Evolutionary conservation across 2,888 invertebrate genomes (phyloP), one percentile per base, ranked within the genome.

Genomic region (Gibbula magus): DNA sequence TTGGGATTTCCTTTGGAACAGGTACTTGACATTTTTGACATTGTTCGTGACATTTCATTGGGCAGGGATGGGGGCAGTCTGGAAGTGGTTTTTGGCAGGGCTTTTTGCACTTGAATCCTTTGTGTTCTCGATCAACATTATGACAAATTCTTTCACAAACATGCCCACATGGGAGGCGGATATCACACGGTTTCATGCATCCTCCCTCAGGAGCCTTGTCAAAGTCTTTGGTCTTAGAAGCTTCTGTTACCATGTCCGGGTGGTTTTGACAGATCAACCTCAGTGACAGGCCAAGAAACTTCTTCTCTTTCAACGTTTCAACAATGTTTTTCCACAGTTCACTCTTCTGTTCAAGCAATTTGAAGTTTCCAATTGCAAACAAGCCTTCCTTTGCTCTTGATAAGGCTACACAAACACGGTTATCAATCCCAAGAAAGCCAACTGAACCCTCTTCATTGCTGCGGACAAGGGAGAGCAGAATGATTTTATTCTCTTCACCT

Each of bases 401-500:
- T 73, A 93, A 76, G 10, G 91, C 90, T 3, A 93, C 93, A 82
- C 92, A 92, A 7, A 92, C 87, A 51, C 93, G 77, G 86, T 93
- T 90, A 78, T 89, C 87, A 39, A 86, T 83, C n/a, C 77, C 83
- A 25, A 83, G 75, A 83, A 91, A 91, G 0, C 91, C 91, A 45
- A 89, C 87, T 3, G 67, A 83, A 1, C 83, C 87, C 29, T 86
- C 80, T 10, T 73, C 77, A 84, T 92, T 92, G 81, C 91, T 92
- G 75, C 93, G 85, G 4, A 93, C 93, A 16, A 93, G 86, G 3
- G 92, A 92, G 16, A 93, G 82, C n/a, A 93, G 76, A 39, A 93
- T 88, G 73, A 93, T 92, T 76, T 93, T 92, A 83, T 92, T 93
- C 83, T 93, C 92, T 79, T 92, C 92, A 5, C 92, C 92, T 82